Evolutionary conservation across 2,113 vertebrate genomes (phyloP), one percentile per base, ranked within the genome.

Genomic region (Axis porcinus): DNA sequence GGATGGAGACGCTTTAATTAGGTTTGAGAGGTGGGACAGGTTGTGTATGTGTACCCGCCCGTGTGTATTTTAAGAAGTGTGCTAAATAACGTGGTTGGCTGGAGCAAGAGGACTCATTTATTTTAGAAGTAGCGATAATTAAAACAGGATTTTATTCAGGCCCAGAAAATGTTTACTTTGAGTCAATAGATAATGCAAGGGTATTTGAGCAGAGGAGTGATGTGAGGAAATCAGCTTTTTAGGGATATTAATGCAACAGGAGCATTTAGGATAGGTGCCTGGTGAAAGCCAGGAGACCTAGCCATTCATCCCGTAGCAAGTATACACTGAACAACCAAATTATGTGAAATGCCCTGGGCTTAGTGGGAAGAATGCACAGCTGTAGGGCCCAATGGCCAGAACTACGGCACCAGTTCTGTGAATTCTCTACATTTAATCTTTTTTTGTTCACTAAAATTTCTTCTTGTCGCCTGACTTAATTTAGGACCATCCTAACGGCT

Each of bases 401-500:
- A 36, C 36, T 28, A 11, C 3, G 40, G 36, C 58, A 17, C n/a
- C 6, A 15, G 3, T 62, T 52, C 54, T 55, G 79, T 40, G 52
- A 95, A 70, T 57, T 45, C 45, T 79, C 89, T 93, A 6, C 23
- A 13, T 85, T 95, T 43, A 89, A 89, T 50, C 62, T 58, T 40
- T 86, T 52, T 86, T 60, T 57, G 84, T 89, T 92, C 87, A 58
- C 86, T 86, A 45, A 79, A 55, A 76, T 92, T 57, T 62, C 74
- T 90, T 64, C 79, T 70, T 78, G 90, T 40, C 21, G 58, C 81
- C 88, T 91, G 85, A 91, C 86, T 97, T 96, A 83, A 95, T 97
- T 96, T 94, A 96, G 93, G 76, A 83, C 89, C 60, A 50, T 33
- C 58, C 92, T 76, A 83, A 81, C 67, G 92, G 95, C 88, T 97